phyloP scores from a whole-genome alignment of 2,797 vertebrate species.

The Tokudaia muenninki region DNA sequence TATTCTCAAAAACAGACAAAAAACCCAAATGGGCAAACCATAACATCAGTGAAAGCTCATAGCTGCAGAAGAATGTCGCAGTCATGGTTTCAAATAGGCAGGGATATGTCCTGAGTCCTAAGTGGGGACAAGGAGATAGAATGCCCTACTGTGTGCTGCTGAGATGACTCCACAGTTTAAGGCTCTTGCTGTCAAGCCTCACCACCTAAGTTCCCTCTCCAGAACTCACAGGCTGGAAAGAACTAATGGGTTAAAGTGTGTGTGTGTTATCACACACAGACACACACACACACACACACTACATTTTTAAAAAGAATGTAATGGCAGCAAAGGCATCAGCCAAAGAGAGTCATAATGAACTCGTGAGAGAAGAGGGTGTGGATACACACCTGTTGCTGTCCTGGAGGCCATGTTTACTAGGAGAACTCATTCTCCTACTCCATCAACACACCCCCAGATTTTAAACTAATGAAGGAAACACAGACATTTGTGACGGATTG shows the following conservation, averaged over 20 bases:
- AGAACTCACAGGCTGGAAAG: not conserved
- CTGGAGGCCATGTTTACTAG: not conserved
- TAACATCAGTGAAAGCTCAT: not conserved
- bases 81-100: not conserved
- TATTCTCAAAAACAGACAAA: not conserved
- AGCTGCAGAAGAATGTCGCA: not conserved
- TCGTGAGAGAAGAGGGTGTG: not conserved
- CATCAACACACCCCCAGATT: no score
- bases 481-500: not conserved
- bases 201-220: not conserved
- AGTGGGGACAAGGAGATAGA: not conserved
- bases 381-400: not conserved
- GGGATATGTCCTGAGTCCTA: not conserved
- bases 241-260: not conserved
- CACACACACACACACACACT: not conserved
- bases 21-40: not conserved
- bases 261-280: not conserved
- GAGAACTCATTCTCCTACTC: not conserved
- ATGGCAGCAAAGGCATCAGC: not conserved
- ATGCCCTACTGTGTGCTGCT: not conserved
- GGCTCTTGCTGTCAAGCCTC: not conserved
- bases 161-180: not conserved
- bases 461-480: not conserved
- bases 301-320: not conserved
- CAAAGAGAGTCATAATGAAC: not conserved